Percentiles rank a stretch among this genome's conserved stretches.
phyloP scores from a whole-genome alignment of 2,888 invertebrate genomes.

The Dexiosoma caninum region DNA sequence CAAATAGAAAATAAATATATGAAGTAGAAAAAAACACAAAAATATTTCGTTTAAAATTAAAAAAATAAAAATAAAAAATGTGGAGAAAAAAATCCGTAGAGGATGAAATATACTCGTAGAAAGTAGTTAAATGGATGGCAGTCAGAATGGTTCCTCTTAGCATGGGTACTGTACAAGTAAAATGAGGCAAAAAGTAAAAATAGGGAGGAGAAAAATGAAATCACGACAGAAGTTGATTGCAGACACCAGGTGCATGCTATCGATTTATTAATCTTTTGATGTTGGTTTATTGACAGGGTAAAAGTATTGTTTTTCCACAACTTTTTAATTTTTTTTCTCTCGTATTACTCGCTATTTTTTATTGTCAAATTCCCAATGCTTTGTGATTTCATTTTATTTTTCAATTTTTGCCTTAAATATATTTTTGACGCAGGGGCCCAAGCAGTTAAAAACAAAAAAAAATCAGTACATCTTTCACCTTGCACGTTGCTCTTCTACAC shows the following conservation, averaged over 20 bases:
- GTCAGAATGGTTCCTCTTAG: neutral
- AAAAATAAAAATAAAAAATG: neutral
- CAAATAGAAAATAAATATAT: conserved; percentile 22
- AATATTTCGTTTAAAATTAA: conserved; percentile 38
- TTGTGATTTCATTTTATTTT: conserved; percentile 25
- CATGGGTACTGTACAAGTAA: neutral
- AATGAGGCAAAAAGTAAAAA: neutral
- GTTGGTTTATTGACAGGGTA: conserved; percentile 60
- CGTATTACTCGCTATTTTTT: neutral
- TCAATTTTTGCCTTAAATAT: neutral
- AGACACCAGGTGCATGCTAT: conserved; percentile 63
- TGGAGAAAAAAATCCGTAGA: conserved; percentile 9
- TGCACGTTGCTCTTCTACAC: too few relatives aligned
- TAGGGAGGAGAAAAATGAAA: neutral
- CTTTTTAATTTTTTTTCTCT: conserved; percentile 14
- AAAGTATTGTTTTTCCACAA: conserved; percentile 57
- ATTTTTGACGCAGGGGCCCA: conserved; percentile 23
- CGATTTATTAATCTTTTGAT: conserved; percentile 64
- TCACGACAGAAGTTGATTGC: conserved; percentile 60
- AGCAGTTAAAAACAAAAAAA: conserved; percentile 36
- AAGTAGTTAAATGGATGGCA: conserved; percentile 24
- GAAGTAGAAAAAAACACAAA: neutral
- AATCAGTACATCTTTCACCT: conserved; percentile 1
- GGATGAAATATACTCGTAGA: conserved; percentile 32
- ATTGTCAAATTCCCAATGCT: conserved; percentile 25